Evolutionary conservation across 1,140 invertebrate genomes (phyloP).

Genomic region (Zaprionus kolodkinae): DNA sequence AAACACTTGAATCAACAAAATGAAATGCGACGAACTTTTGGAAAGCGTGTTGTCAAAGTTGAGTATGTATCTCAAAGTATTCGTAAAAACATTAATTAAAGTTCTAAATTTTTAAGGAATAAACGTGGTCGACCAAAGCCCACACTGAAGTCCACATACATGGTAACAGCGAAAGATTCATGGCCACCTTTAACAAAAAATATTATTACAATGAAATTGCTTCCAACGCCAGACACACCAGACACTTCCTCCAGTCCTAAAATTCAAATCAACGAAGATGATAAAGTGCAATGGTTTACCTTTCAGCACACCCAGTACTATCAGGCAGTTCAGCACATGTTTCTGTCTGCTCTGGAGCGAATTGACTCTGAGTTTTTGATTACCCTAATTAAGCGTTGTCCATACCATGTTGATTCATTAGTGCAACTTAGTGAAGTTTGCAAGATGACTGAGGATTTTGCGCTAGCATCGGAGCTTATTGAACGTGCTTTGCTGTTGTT

Average conservation of each 20-base stretch:
- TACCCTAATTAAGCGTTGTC: slow-evolving; percentile 91
- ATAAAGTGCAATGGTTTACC: slow-evolving; percentile 87
- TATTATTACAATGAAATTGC: slow-evolving; percentile 90
- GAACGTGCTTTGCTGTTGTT: slow-evolving; percentile 91
- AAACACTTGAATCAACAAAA: slow-evolving; percentile 93
- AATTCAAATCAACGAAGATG: slow-evolving; percentile 36
- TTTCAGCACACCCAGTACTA: slow-evolving; percentile 93
- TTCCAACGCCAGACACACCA: slow-evolving; percentile 84
- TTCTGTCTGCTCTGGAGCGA: slow-evolving; percentile 91
- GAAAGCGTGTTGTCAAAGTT: slow-evolving; percentile 89
- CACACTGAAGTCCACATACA: slow-evolving; percentile 87
- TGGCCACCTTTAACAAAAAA: slow-evolving; percentile 89
- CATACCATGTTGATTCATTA: slow-evolving; percentile 93
- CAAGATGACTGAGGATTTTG: slow-evolving; percentile 90
- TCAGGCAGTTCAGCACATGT: slow-evolving; percentile 90
- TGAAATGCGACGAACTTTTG: slow-evolving; percentile 94
- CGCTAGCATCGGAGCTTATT: slow-evolving; percentile 91
- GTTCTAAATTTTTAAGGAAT: slow-evolving; percentile 83
- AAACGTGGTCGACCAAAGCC: slow-evolving; percentile 86
- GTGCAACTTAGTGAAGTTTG: slow-evolving; percentile 94
- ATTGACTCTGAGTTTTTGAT: slow-evolving; percentile 92
- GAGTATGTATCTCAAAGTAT: slow-evolving; percentile 58
- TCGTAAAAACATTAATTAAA: slow-evolving; percentile 10
- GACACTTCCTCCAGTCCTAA: slow-evolving; percentile 31
- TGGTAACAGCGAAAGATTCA: slow-evolving; percentile 88